Evolutionary conservation across 2,888 invertebrate genomes (phyloP).

Genomic region (Microplitis deprimator): DNA sequence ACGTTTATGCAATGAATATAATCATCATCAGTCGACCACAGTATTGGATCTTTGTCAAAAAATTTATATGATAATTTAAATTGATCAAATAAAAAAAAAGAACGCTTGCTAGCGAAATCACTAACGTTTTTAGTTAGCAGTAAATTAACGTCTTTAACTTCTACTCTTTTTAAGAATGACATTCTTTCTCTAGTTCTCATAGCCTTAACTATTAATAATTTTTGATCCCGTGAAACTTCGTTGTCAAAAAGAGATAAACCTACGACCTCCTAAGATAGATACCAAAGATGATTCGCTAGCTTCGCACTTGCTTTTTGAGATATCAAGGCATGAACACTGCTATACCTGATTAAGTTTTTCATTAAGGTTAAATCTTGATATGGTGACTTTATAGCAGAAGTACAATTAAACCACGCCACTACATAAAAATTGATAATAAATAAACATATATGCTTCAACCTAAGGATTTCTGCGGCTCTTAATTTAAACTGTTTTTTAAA

Average conservation of each 20-base stretch:
- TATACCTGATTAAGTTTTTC: background rate
- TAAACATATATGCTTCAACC: too few relatives aligned
- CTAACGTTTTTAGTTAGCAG: too few relatives aligned
- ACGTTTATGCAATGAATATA: background rate
- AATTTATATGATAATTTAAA: too few relatives aligned
- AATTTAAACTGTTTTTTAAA: background rate
- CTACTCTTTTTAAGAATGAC: too few relatives aligned
- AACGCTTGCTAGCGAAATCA: too few relatives aligned
- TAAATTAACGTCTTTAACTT: too few relatives aligned
- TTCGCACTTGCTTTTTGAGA: background rate
- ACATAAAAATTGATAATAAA: too few relatives aligned
- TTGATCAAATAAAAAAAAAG: too few relatives aligned
- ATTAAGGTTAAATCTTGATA: background rate
- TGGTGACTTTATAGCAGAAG: background rate
- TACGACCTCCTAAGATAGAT: slow-evolving; percentile 18
- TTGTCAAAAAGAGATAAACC: slow-evolving; percentile 18
- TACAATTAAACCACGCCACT: too few relatives aligned
- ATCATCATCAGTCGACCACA: background rate
- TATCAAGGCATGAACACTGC: background rate
- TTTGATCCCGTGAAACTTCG: background rate
- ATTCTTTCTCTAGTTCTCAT: too few relatives aligned
- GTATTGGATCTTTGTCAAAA: background rate
- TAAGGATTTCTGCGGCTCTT: background rate
- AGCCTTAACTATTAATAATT: too few relatives aligned
- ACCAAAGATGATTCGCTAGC: slow-evolving; percentile 14